These are phyloP conservation scores for Propithecus perrieri DNA, from an alignment of 2,797 vertebrate species.

Conservation along the genomic window DNA sequence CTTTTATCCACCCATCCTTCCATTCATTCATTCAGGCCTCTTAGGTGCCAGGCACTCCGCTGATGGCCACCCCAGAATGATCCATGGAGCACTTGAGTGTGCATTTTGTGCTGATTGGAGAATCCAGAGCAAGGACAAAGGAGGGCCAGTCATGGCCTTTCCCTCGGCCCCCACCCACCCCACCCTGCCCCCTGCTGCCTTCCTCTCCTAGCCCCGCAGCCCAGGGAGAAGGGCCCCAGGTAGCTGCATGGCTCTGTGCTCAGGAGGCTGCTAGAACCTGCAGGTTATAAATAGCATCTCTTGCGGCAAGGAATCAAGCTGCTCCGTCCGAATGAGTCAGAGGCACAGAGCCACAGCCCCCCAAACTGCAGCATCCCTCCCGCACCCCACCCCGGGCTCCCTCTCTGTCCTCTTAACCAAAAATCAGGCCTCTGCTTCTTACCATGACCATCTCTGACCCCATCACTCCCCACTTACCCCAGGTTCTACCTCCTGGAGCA, in stretches of 20 bases:
- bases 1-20: neutral
- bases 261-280: constrained; percentile 49
- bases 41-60: neutral
- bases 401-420: neutral
- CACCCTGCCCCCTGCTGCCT: neutral
- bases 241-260: constrained; percentile 14
- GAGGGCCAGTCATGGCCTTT: neutral
- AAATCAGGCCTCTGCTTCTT: neutral
- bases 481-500: neutral
- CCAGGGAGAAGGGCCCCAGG: constrained; percentile 12
- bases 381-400: neutral
- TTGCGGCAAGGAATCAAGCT: constrained; percentile 17
- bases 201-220: neutral
- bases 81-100: neutral
- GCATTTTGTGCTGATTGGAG: neutral
- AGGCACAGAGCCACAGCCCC: neutral
- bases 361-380: neutral
- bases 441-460: neutral
- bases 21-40: neutral
- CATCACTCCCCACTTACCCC: neutral
- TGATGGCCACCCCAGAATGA: neutral
- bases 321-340: constrained; percentile 64
- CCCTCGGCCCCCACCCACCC: neutral
- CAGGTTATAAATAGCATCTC: constrained; percentile 74
- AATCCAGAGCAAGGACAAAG: neutral